Evolutionary conservation across 1,140 invertebrate genomes (phyloP), one percentile per base, ranked within the genome.

Genomic region (Dendroctonus ponderosae): DNA sequence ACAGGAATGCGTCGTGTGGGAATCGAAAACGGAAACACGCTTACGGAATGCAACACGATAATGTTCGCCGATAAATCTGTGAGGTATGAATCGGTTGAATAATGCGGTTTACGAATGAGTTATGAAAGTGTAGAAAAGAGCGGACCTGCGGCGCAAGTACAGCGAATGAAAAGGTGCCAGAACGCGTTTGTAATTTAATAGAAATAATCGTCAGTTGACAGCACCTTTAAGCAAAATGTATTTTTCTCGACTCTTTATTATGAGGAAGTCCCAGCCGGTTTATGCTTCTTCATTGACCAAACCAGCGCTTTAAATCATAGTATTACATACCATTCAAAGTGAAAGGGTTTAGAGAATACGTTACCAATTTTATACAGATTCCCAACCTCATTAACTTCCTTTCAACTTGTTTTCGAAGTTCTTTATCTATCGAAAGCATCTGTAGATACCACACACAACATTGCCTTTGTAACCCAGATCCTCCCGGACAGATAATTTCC

Each of bases 401-500:
- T 12, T 11, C 43, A 46, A 9, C 12, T 12, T 11, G 12, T 46
- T 46, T 52, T 26, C 50, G n/a, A 52, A 52, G 8, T 26, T 26
- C 1, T 26, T 26, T 26, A 26, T 26, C 26, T 26, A 9, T 26
- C 15, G 5, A 9, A 52, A 54, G 41, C 38, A 50, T 12, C 15
- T 61, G 14, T 44, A 44, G 40, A 44, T 44, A 46, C 56, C 58
- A 61, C 58, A 61, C 58, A 61, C 58, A 38, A 50, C 44, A 61
- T 50, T 7, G 14, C 39, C 46, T 12, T 61, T 61, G 58, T 61
- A n/a, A 38, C 44, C 37, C 58, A 61, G 58, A 61, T 61, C 44
- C 26, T 50, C 50, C 46, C 38, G 12, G 58, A 61, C 58, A 61
- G 58, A 61, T 61, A 61, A 61, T 61, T 38, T 61, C 42, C 58